phyloP scores from a whole-genome alignment of 2,888 invertebrate genomes.

The Drosophila prolongata region DNA sequence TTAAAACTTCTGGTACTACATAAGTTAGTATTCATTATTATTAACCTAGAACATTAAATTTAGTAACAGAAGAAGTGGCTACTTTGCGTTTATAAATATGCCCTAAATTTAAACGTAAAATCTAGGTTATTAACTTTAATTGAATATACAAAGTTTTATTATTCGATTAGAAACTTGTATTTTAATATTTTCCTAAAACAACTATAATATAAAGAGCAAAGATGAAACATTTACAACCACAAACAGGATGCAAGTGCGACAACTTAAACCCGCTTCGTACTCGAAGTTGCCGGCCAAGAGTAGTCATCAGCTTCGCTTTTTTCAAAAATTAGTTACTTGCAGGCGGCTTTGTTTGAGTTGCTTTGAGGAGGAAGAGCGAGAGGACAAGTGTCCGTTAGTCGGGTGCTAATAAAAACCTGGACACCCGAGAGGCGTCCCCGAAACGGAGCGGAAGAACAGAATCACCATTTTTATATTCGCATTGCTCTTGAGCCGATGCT shows the following conservation, averaged over 20 bases:
- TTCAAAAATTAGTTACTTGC: slow-evolving; percentile 23
- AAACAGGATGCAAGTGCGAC: slow-evolving; percentile 31
- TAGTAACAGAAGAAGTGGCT: no score
- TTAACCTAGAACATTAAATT: no score
- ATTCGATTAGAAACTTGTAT: no score
- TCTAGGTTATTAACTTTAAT: no score
- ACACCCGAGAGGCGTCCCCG: slow-evolving; percentile 15
- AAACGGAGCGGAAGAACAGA: slow-evolving; percentile 55
- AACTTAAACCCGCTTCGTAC: neutral
- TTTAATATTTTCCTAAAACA: no score
- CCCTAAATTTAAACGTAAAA: no score
- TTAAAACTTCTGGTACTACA: no score
- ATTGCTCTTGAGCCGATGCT: slow-evolving; percentile 22
- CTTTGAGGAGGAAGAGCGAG: slow-evolving; percentile 6
- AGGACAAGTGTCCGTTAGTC: slow-evolving; percentile 32
- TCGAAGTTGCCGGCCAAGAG: slow-evolving; percentile 4
- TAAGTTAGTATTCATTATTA: no score
- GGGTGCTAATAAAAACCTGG: slow-evolving; percentile 23
- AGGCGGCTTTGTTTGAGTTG: slow-evolving; percentile 16
- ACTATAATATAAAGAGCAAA: neutral
- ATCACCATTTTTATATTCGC: slow-evolving; percentile 48
- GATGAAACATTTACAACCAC: slow-evolving; percentile 25
- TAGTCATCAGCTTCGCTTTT: slow-evolving; percentile 14
- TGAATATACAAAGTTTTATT: no score
- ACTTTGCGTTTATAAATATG: no score